phyloP scores from a whole-genome alignment of 2,797 vertebrate genomes.

The Argya squamiceps region DNA sequence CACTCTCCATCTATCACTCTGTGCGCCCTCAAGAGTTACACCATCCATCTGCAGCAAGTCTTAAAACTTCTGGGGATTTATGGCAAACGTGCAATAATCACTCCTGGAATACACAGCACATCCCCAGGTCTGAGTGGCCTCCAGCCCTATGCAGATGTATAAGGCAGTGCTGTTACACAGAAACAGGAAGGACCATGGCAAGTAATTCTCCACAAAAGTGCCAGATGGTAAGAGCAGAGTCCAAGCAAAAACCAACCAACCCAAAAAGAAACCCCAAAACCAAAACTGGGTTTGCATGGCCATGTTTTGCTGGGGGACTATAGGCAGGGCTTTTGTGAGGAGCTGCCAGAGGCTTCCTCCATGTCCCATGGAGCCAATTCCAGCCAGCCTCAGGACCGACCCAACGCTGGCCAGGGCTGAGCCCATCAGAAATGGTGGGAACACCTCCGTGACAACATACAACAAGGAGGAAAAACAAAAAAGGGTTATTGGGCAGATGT shows the following conservation, averaged over 20 bases:
- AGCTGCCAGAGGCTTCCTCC: background rate
- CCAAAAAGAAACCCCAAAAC: fast-evolving
- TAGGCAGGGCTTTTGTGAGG: background rate
- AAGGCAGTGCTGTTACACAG: background rate
- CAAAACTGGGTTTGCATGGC: background rate
- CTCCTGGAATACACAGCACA: fast-evolving
- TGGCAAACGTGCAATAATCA: background rate
- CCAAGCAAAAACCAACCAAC: background rate
- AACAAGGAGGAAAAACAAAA: background rate
- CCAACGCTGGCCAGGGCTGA: background rate
- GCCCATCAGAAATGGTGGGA: background rate
- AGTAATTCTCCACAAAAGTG: background rate
- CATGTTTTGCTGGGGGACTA: background rate
- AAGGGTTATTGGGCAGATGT: background rate
- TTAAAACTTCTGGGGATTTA: background rate
- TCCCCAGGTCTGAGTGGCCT: background rate
- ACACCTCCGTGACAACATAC: background rate
- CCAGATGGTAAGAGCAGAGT: background rate
- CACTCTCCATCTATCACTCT: background rate
- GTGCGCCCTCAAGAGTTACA: background rate
- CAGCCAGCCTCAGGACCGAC: fast-evolving
- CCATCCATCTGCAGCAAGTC: background rate
- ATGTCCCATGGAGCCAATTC: background rate
- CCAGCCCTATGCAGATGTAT: background rate
- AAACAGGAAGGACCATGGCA: background rate